phyloP scores from a whole-genome alignment of 2,888 invertebrate genomes.

The Meteorus cinctellus region DNA sequence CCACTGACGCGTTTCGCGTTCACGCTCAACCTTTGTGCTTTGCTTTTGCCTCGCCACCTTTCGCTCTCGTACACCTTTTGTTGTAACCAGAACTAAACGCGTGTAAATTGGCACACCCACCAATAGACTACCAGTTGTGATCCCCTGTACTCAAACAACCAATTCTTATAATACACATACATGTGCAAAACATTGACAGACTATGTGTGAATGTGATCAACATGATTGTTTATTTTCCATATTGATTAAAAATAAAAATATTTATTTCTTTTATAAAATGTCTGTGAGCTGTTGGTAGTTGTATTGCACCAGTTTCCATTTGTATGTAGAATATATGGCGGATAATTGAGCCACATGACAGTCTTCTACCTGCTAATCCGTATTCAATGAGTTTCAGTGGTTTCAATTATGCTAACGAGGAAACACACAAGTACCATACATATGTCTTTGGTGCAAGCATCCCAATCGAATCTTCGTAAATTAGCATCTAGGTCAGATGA shows the following conservation, averaged over 20 bases:
- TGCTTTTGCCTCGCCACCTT: slow-evolving; percentile 54
- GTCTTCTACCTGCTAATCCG: slow-evolving; percentile 50
- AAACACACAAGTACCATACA: slow-evolving; percentile 54
- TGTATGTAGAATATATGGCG: neutral
- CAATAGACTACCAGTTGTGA: slow-evolving; percentile 49
- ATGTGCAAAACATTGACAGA: neutral
- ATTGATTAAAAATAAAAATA: neutral
- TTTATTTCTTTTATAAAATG: slow-evolving; percentile 18
- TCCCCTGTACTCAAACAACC: slow-evolving; percentile 48
- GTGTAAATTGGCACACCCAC: slow-evolving; percentile 69
- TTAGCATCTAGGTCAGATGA: slow-evolving; percentile 49
- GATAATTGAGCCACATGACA: slow-evolving; percentile 21
- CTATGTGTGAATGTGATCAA: neutral
- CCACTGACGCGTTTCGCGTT: slow-evolving; percentile 44
- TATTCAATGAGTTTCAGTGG: slow-evolving; percentile 67
- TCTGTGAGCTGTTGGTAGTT: slow-evolving; percentile 11
- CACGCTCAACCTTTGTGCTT: slow-evolving; percentile 54
- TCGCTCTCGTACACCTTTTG: slow-evolving; percentile 64
- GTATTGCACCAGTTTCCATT: neutral
- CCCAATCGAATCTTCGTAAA: slow-evolving; percentile 54
- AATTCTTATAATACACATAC: slow-evolving; percentile 47
- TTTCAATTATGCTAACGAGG: slow-evolving; percentile 67
- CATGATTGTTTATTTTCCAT: neutral
- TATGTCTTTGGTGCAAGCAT: slow-evolving; percentile 45
- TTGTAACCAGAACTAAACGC: slow-evolving; percentile 67